Evolutionary conservation across 1,140 invertebrate genomes (phyloP).

Genomic region (Nephotettix cincticeps): DNA sequence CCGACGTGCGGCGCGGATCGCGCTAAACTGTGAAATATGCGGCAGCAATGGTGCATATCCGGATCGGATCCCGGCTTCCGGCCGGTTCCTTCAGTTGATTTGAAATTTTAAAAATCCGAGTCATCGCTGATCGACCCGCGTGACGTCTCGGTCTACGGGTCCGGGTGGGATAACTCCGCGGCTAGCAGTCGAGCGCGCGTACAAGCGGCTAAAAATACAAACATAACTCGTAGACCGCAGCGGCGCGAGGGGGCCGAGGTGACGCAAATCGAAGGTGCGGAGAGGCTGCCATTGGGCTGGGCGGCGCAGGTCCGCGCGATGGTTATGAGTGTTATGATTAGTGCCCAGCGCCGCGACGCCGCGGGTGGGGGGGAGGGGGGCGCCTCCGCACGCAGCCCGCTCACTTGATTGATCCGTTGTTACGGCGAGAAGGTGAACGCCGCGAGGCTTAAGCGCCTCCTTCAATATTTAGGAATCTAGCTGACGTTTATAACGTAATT

Average conservation of each 20-base stretch:
- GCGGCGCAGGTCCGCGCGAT: background rate
- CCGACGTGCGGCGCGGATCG: constrained; percentile 10
- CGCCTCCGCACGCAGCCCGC: background rate
- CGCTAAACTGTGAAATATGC: constrained; percentile 22
- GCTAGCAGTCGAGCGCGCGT: background rate
- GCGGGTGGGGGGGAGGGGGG: background rate
- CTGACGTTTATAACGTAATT: background rate
- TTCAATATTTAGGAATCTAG: background rate
- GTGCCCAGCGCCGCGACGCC: background rate
- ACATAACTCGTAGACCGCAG: background rate
- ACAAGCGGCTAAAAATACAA: constrained; percentile 5
- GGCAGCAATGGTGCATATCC: constrained; percentile 22
- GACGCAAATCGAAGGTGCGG: background rate
- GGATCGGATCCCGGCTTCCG: constrained; percentile 18
- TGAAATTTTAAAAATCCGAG: constrained; percentile 16
- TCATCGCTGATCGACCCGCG: constrained; percentile 14
- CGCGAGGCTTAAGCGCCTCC: background rate
- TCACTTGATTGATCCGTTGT: constrained; percentile 8
- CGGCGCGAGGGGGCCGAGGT: background rate
- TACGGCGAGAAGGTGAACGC: background rate
- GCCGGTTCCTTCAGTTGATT: constrained; percentile 8
- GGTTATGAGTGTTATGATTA: background rate
- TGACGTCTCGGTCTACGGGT: background rate
- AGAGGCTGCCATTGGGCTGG: background rate
- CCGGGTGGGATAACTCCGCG: too few relatives aligned